Base-by-base conservation (phyloP, 2,797 vertebrate species). In the Chrysocyon brachyurus region DNA sequence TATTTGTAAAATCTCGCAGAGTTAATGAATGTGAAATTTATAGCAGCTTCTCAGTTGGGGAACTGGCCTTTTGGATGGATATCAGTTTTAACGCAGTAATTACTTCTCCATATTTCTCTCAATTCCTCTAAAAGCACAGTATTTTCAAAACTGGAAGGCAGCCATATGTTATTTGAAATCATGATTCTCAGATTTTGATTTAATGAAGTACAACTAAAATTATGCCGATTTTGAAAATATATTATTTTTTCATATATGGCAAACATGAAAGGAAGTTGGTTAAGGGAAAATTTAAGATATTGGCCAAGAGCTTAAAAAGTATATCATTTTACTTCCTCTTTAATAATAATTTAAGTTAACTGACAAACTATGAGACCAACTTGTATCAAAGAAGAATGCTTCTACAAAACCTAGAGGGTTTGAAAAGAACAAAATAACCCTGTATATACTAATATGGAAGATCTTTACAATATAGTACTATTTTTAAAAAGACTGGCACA, bases 11-110 rank as follows among this genome's bases (percentile, higher is more conserved):
- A 75, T 26, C 57, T 84, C 81, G 94, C 64, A 12, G 77, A 92
- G 72, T 36, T 91, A 87, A 93, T 90, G 89, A 70, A 61, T 68
- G 26, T 96, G 59, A 94, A 97, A 93, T 79, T 82, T 14, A 4
- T 59, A 87, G 79, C 46, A 84, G 49, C 4, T 61, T 84, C 40
- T 95, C 59, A 61, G 36, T 19, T 70, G 66, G 54, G 61, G 36
- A 95, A 33, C 81, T 40, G 16, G 26, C 11, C 57, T 95, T 77
- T 12, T 49, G n/a, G 28, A 66, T 26, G 9, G 63, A 92, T 70
- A 46, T 72, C 93, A 57, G 10, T 86, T 95, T 94, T 85, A 93
- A 96, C 33, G 31, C 22, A 33, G 8, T 88, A 83, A 96, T 97
- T 83, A 82, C 59, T 91, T 85, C 64, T 87, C 54, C 17, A 7